These are phyloP conservation scores for Kradibia gibbosae DNA, from an alignment of 1,140 invertebrate genomes.

Conservation along the genomic window DNA sequence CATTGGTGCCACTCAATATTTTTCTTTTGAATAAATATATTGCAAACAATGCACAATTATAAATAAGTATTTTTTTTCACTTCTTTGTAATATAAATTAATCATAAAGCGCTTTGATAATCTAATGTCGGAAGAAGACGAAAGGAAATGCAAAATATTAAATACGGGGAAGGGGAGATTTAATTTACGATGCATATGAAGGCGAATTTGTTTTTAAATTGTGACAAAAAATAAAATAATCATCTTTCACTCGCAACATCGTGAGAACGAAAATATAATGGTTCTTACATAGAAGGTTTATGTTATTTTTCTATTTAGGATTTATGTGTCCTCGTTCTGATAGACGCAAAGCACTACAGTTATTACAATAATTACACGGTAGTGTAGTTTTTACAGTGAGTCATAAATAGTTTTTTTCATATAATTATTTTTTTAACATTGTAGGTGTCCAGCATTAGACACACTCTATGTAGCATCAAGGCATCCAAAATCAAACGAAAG, in stretches of 20 bases:
- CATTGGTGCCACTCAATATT: not conserved
- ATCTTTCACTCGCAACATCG: constrained; percentile 33
- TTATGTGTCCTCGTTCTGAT: constrained; percentile 8
- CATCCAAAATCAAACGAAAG: constrained; percentile 56
- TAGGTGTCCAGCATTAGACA: constrained; percentile 44
- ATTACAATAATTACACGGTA: constrained; percentile 55
- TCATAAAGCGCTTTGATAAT: constrained; percentile 46
- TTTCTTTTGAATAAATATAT: constrained; percentile 63
- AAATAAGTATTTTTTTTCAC: constrained; percentile 59
- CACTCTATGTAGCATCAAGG: constrained; percentile 48
- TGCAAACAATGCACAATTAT: constrained; percentile 64
- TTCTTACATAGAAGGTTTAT: constrained; percentile 15
- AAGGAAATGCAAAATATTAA: constrained; percentile 57
- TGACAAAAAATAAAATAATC: constrained; percentile 14
- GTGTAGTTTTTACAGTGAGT: constrained; percentile 49
- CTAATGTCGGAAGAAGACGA: constrained; percentile 13
- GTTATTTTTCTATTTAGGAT: constrained; percentile 29
- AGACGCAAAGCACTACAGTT: constrained; percentile 46
- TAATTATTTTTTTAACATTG: constrained; percentile 44
- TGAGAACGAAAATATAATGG: constrained; percentile 13
- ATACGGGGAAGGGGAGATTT: constrained; percentile 58
- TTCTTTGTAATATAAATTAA: constrained; percentile 17
- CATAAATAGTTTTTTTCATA: constrained; percentile 49
- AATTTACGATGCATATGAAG: constrained; percentile 43
- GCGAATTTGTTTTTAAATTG: not conserved